Evolutionary conservation across 1,140 invertebrate genomes (phyloP).

Genomic region (Aricia agestis): DNA sequence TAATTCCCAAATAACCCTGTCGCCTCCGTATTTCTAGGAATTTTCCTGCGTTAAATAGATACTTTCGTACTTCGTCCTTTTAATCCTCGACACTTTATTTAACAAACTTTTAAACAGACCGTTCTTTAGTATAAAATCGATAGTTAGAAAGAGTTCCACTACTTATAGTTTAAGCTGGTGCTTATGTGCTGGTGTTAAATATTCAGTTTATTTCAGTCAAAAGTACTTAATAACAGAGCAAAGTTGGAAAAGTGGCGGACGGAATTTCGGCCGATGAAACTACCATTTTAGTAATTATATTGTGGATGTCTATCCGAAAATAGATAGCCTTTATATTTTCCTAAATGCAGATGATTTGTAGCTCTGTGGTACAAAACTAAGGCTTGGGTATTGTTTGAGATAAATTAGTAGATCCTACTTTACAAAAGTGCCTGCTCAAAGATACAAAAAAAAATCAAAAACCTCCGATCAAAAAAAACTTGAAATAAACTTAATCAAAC

Average conservation of each 20-base stretch:
- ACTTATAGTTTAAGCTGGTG: conserved; percentile 3
- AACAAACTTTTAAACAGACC: background rate
- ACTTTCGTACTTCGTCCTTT: background rate
- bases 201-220: background rate
- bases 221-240: background rate
- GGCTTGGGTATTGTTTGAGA: too few species aligned
- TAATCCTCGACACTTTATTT: background rate
- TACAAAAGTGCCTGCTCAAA: too few species aligned
- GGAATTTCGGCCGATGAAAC: background rate
- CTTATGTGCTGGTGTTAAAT: conserved; percentile 5
- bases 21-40: background rate
- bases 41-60: background rate
- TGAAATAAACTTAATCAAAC: too few species aligned
- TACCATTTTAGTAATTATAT: conserved; percentile 1
- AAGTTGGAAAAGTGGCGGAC: conserved; percentile 8
- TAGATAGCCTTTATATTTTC: background rate
- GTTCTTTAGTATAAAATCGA: conserved; percentile 1
- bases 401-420: too few species aligned
- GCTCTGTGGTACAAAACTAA: too few species aligned
- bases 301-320: background rate
- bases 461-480: too few species aligned
- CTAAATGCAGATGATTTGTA: too few species aligned
- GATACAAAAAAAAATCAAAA: too few species aligned
- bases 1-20: background rate
- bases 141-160: conserved; percentile 3